Evolutionary conservation across 2,888 invertebrate species (phyloP).

Genomic region (Prostheceraeus crozeri): DNA sequence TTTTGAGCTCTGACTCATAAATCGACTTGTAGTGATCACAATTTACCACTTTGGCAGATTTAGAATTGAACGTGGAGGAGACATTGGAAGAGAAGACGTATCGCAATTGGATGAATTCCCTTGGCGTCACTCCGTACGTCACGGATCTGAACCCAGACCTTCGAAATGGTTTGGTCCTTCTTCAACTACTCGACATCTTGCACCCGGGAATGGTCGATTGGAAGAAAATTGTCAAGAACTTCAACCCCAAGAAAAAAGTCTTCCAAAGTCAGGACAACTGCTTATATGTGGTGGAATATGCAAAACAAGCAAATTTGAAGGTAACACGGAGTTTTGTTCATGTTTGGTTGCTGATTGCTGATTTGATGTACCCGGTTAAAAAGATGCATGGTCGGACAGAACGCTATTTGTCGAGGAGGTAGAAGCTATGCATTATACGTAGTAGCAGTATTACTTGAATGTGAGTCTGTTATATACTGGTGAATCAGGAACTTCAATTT

Average conservation of each 20-base stretch:
- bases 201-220: constrained; percentile 91
- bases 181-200: constrained; percentile 91
- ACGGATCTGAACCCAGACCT: constrained; percentile 96
- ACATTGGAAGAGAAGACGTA: constrained; percentile 95
- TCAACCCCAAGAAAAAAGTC: constrained; percentile 66
- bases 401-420: constrained; percentile 94
- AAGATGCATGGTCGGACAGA: constrained; percentile 91
- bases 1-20: too few relatives aligned
- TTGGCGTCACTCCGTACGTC: constrained; percentile 92
- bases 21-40: too few relatives aligned
- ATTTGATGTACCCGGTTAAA: too few relatives aligned
- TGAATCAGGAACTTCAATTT: too few relatives aligned
- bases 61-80: constrained; percentile 77
- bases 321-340: too few relatives aligned
- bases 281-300: constrained; percentile 93
- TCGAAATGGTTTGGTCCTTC: constrained; percentile 87
- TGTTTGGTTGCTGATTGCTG: too few relatives aligned
- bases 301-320: constrained; percentile 65
- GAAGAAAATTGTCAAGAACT: constrained; percentile 68
- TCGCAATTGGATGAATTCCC: constrained; percentile 99
- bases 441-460: too few relatives aligned
- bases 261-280: constrained; percentile 69
- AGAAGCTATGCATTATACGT: too few relatives aligned
- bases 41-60: constrained; percentile 62
- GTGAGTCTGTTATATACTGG: too few relatives aligned